A percentile compares a stretch with the other conserved stretches of the same genome.
Evolutionary conservation across 1,140 invertebrate species (phyloP).

Genomic region (Antheraea pernyi): DNA sequence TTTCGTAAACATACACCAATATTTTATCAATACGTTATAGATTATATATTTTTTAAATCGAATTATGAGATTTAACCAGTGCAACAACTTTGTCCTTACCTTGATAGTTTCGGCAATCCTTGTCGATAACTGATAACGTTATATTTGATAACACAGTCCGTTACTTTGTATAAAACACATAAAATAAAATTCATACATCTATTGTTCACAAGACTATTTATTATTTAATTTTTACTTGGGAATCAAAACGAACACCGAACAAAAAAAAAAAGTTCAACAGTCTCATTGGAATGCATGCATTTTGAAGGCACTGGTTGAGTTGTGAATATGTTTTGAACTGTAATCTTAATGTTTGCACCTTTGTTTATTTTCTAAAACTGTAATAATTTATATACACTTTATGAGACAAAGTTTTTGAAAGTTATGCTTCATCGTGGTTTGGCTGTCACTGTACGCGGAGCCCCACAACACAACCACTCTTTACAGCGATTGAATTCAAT

Average conservation of each 20-base stretch:
- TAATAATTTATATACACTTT: constrained; percentile 29
- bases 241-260: constrained; percentile 64
- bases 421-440: constrained; percentile 58
- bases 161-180: constrained; percentile 22
- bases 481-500: constrained; percentile 50
- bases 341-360: constrained; percentile 30
- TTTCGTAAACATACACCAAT: no score
- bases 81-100: constrained; percentile 42
- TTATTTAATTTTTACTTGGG: constrained; percentile 54
- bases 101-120: constrained; percentile 68
- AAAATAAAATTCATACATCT: constrained; percentile 26
- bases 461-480: constrained; percentile 39
- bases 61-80: background rate
- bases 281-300: constrained; percentile 73
- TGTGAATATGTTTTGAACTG: constrained; percentile 27
- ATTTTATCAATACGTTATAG: no score
- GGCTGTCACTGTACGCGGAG: constrained; percentile 61
- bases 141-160: constrained; percentile 50
- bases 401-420: constrained; percentile 48
- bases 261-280: constrained; percentile 74
- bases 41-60: no score
- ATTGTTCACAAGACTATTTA: constrained; percentile 35
- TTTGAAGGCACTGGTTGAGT: constrained; percentile 36
- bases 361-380: constrained; percentile 33
- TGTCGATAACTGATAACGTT: constrained; percentile 34